phyloP scores from a whole-genome alignment of 2,113 vertebrate species.

The Amazona vittata region DNA sequence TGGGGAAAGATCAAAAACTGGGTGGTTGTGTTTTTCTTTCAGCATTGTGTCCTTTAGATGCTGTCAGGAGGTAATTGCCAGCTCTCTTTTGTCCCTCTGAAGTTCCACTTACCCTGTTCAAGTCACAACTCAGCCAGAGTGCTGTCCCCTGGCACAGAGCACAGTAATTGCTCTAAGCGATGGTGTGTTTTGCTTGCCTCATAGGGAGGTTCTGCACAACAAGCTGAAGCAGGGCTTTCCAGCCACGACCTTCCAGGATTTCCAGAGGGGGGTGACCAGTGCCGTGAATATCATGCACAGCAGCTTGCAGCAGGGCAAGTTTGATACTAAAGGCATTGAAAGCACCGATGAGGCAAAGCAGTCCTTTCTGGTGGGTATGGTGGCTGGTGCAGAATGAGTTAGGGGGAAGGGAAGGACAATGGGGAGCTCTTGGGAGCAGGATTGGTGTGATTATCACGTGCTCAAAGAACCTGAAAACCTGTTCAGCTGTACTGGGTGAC shows the following conservation, averaged over 20 bases:
- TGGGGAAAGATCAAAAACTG: neutral
- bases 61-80: neutral
- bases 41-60: neutral
- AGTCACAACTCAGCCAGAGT: neutral
- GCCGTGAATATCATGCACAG: conserved; percentile 97
- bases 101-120: neutral
- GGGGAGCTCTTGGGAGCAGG: neutral
- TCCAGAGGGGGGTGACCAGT: conserved; percentile 97
- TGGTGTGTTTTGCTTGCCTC: neutral
- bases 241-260: conserved; percentile 92
- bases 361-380: conserved; percentile 88
- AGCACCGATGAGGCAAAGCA: conserved; percentile 92
- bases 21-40: neutral
- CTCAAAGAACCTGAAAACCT: neutral
- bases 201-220: conserved; percentile 90
- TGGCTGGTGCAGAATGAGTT: neutral
- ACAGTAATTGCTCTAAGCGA: neutral
- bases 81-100: neutral
- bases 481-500: neutral
- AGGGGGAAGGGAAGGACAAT: neutral
- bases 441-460: accelerated
- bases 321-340: conserved; percentile 95
- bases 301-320: conserved; percentile 97
- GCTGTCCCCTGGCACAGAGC: neutral
- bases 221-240: conserved; percentile 94